Evolutionary conservation across 2,113 vertebrate species (phyloP), one percentile per base, ranked within the genome.

Genomic region (Tychaedon coryphoeus): DNA sequence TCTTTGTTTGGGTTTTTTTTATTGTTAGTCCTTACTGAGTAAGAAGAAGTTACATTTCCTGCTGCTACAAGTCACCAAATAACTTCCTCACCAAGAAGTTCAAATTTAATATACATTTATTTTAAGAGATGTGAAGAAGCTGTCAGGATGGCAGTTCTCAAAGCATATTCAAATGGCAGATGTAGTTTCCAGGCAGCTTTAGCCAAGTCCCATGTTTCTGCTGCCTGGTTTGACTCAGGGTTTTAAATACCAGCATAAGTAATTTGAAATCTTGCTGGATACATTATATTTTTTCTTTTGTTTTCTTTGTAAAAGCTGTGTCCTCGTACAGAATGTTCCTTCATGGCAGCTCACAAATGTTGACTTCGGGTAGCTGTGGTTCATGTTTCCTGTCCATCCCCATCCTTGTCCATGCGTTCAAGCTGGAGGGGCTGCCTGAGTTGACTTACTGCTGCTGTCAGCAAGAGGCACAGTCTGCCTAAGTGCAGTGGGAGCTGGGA

Each of bases 391-490:
- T 23, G 4, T n/a, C 57, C 4, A n/a, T 43, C 5, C 29, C n/a
- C 11, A 2, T 47, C 12, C 8, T 51, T 74, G 70, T 53, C 61
- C 25, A 4, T 48, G 25, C 4, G 2, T 24, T 65, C 47, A 12
- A 14, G 17, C 54, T 66, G 71, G 54, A 57, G 66, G 64, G 54
- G 40, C 79, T 57, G 54, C 67, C 56, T 45, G n/a, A 50, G 40
- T 12, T 1, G 7, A 48, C 33, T 72, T 12, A 5, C 22, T 24
- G 38, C 15, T 8, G 34, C 5, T 65, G 42, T 38, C 51, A 64
- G 66, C 34, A 5, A 7, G 8, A 72, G 53, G 29, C 5, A 0
- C 14, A 26, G 28, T 45, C 53, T 75, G 31, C 2, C 0, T 4
- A 9, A 61, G 22, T 8, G 19, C 24, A 25, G 22, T 22, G 3